Conservation (phyloP, 2,797 vertebrate genomes). For the Eulemur coronatus region DNA sequence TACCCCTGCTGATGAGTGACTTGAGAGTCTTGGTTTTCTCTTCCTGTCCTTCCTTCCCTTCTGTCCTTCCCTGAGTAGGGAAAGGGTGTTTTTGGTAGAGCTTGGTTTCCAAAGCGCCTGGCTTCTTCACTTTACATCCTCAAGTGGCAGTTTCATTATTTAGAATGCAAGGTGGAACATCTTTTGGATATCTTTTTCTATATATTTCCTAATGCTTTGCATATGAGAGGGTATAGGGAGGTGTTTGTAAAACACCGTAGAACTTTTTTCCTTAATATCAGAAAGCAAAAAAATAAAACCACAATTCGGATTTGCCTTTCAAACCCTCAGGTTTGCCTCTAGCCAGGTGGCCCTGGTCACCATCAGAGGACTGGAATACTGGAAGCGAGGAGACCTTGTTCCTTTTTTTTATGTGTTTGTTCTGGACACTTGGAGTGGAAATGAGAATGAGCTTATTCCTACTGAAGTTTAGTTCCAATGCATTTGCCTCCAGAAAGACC, state of each 20-base stretch:
- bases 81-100: neutral
- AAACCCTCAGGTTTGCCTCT: conserved; percentile 62
- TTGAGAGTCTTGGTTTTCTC: neutral
- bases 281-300: conserved; percentile 10
- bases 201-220: conserved; percentile 63
- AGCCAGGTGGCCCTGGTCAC: conserved; percentile 36
- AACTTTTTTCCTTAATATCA: conserved; percentile 19
- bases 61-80: rapidly evolving
- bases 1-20: neutral
- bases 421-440: neutral
- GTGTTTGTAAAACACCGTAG: neutral
- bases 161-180: conserved; percentile 21
- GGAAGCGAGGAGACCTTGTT: neutral
- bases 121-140: neutral
- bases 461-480: neutral
- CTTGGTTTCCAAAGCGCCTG: neutral
- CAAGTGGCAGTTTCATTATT: conserved; percentile 22
- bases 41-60: neutral
- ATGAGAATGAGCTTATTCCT: conserved; percentile 15
- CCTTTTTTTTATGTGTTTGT: neutral
- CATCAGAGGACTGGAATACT: conserved; percentile 27
- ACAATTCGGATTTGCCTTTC: conserved; percentile 68
- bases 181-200: neutral
- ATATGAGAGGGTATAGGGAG: conserved; percentile 5
- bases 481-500: conserved; percentile 26